Evolutionary conservation across 2,888 invertebrate species (phyloP).

Genomic region (Lithophane leautieri): DNA sequence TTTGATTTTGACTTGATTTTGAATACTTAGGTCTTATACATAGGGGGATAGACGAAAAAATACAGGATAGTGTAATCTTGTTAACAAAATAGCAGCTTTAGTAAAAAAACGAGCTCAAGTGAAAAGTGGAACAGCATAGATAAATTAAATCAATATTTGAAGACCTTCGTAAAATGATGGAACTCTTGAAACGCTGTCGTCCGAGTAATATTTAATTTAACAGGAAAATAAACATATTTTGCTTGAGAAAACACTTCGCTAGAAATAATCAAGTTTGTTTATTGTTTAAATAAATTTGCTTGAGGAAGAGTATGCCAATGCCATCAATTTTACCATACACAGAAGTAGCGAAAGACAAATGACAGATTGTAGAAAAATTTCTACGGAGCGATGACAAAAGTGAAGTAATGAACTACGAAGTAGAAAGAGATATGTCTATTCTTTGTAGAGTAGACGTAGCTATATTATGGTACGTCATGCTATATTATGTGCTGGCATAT

Average conservation of each 20-base stretch:
- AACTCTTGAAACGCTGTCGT: constrained; percentile 4
- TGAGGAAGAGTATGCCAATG: neutral
- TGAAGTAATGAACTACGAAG: neutral
- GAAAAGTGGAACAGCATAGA: neutral
- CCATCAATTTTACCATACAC: neutral
- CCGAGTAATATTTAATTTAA: constrained; percentile 26
- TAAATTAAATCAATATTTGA: constrained; percentile 18
- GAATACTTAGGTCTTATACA: too few species aligned
- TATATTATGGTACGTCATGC: too few species aligned
- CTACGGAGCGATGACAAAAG: neutral
- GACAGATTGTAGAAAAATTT: neutral
- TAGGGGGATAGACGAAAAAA: neutral
- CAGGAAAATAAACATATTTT: constrained; percentile 34
- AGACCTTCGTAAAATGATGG: constrained; percentile 4
- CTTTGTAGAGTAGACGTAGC: neutral
- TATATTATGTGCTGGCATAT: neutral
- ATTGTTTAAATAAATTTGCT: constrained; percentile 28
- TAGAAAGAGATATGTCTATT: too few species aligned
- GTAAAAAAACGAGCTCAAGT: neutral
- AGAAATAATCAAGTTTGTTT: constrained; percentile 30
- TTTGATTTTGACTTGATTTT: too few species aligned
- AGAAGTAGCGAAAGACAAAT: neutral
- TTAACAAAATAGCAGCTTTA: neutral
- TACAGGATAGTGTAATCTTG: neutral
- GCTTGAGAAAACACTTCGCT: constrained; percentile 21